phyloP scores from a whole-genome alignment of 2,113 vertebrate genomes.

The Otis tarda region DNA sequence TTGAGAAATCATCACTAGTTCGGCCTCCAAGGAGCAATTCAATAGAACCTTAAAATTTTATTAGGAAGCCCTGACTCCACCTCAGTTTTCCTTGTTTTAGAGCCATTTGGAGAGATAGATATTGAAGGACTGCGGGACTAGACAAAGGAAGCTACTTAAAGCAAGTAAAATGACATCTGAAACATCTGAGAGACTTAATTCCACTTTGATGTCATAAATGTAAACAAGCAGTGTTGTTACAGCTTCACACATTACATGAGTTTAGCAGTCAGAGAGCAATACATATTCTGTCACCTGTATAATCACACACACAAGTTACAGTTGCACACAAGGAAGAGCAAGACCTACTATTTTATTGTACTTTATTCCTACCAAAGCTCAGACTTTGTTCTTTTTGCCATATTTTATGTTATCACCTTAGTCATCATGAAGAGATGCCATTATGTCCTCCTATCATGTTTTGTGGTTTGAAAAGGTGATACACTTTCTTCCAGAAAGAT shows the following conservation, averaged over 20 bases:
- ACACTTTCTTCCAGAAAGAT: neutral
- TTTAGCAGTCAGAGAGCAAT: neutral
- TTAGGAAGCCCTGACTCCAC: neutral
- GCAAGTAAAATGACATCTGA: neutral
- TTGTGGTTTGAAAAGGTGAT: neutral
- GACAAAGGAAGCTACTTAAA: neutral
- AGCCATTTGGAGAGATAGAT: neutral
- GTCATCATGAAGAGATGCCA: neutral
- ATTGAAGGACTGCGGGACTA: neutral
- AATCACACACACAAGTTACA: neutral
- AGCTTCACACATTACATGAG: neutral
- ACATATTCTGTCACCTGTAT: neutral
- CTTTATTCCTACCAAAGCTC: neutral
- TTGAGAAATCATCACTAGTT: neutral
- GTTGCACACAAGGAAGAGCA: neutral
- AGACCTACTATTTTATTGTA: neutral
- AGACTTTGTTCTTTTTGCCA: neutral
- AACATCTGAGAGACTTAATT: neutral
- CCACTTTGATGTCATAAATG: neutral
- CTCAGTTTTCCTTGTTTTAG: neutral
- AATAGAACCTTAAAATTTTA: neutral
- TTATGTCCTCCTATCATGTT: rapidly evolving
- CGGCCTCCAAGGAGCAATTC: neutral
- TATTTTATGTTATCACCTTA: neutral
- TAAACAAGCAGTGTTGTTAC: neutral